These are phyloP conservation scores for Apis florea DNA, from an alignment of 1,140 invertebrate genomes.

Conservation along the genomic window DNA sequence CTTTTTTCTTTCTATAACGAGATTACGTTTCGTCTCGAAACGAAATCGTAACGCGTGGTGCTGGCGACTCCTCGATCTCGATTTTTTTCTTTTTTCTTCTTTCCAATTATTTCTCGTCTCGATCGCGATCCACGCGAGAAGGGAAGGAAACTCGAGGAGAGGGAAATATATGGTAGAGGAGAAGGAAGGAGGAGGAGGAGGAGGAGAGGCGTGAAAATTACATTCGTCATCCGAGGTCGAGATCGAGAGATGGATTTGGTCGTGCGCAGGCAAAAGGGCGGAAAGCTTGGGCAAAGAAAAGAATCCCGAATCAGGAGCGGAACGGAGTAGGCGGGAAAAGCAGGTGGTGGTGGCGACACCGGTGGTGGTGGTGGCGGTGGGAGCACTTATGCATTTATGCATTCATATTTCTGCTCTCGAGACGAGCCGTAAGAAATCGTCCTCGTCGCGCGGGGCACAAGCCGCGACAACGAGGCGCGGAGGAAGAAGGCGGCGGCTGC, in stretches of 20 bases:
- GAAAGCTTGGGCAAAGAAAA: constrained; percentile 52
- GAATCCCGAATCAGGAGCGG: constrained; percentile 57
- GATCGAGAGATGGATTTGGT: constrained; percentile 23
- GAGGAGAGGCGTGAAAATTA: not conserved
- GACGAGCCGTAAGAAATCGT: constrained; percentile 69
- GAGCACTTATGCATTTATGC: constrained; percentile 81
- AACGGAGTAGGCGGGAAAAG: constrained; percentile 58
- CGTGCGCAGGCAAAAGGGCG: constrained; percentile 47
- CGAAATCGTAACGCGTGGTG: not conserved
- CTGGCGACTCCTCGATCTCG: too few relatives aligned
- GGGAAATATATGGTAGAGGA: too few relatives aligned
- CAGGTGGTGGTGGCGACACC: constrained; percentile 58
- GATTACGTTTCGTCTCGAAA: too few relatives aligned
- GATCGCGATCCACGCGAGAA: too few relatives aligned
- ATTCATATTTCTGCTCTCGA: constrained; percentile 79
- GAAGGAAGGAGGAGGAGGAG: not conserved
- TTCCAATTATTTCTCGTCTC: too few relatives aligned
- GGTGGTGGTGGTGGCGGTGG: constrained; percentile 71
- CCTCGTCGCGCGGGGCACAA: constrained; percentile 50
- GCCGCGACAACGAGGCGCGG: constrained; percentile 59
- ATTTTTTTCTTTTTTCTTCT: not conserved
- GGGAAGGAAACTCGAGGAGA: too few relatives aligned
- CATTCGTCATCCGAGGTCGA: constrained; percentile 14
- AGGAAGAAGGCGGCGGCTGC: constrained; percentile 53
- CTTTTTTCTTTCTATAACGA: too few relatives aligned